These are phyloP conservation scores for Yponomeuta cagnagella DNA, from an alignment of 2,888 invertebrate genomes.

Conservation along the genomic window DNA sequence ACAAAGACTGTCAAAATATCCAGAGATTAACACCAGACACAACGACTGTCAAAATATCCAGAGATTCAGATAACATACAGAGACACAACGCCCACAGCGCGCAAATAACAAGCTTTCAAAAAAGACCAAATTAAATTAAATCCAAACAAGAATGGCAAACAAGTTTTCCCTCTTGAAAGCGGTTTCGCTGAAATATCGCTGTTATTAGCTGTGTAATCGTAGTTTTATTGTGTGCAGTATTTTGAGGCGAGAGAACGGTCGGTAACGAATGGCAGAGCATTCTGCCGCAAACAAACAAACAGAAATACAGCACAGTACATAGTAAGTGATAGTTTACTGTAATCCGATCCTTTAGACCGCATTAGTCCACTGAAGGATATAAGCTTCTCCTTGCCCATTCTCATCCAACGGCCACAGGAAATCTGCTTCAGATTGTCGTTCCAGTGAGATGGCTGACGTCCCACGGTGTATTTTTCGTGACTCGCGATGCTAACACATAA, in stretches of 20 bases:
- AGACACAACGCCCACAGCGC: background rate
- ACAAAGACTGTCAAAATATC: too few relatives aligned
- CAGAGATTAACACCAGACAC: background rate
- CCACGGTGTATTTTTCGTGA: too few relatives aligned
- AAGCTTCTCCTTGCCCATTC: background rate
- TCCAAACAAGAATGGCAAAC: background rate
- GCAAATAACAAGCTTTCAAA: background rate
- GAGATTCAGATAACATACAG: background rate
- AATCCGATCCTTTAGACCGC: background rate
- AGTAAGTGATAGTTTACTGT: background rate
- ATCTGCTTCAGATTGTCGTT: too few relatives aligned
- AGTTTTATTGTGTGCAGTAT: slow-evolving; percentile 7
- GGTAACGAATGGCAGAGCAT: background rate
- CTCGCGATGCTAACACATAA: too few relatives aligned
- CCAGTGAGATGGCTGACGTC: too few relatives aligned
- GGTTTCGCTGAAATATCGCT: slow-evolving; percentile 3
- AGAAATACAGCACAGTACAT: background rate
- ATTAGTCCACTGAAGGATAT: background rate
- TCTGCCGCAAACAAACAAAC: background rate
- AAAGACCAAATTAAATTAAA: background rate
- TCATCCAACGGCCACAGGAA: too few relatives aligned
- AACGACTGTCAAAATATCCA: too few relatives aligned
- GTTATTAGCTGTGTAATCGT: slow-evolving; percentile 5
- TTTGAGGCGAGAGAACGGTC: background rate
- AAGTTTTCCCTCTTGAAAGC: background rate